Evolutionary conservation across 2,888 invertebrate species (phyloP).

Genomic region (Phlogophora meticulosa): DNA sequence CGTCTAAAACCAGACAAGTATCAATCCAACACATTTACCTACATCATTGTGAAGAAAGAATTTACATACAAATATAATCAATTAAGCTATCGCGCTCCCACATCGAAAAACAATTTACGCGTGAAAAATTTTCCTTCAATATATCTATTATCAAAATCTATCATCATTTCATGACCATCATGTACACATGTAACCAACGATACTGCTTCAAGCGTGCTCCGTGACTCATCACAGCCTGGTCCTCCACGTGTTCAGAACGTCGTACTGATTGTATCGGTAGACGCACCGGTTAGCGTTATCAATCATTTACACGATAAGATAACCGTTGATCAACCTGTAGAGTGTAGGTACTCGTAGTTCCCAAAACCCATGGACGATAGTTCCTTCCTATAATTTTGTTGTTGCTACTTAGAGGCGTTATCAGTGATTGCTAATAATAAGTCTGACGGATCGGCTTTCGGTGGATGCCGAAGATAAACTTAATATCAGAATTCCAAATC

Average conservation of each 20-base stretch:
- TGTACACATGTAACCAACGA: not conserved
- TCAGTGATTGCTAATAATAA: slow-evolving; percentile 6
- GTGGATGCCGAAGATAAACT: not conserved
- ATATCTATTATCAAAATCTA: slow-evolving; percentile 1
- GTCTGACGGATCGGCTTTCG: slow-evolving; percentile 9
- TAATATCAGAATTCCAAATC: not conserved
- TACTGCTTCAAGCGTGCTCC: slow-evolving; percentile 6
- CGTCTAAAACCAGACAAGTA: not conserved
- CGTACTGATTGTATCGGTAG: slow-evolving; percentile 11
- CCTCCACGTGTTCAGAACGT: slow-evolving; percentile 28
- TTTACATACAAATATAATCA: not conserved
- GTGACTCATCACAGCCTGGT: slow-evolving; percentile 18
- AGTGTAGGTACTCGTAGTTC: not conserved
- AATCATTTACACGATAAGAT: slow-evolving; percentile 10
- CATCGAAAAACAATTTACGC: not conserved
- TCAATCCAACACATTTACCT: not conserved
- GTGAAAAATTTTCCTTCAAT: not conserved
- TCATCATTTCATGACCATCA: not conserved
- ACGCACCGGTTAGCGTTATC: slow-evolving; percentile 35
- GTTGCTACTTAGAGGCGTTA: not conserved
- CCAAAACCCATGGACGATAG: not conserved
- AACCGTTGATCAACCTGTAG: not conserved
- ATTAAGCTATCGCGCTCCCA: not conserved
- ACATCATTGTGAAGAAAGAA: slow-evolving; percentile 6
- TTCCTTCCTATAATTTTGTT: not conserved